Conservation (phyloP, 2,113 vertebrate species). For the Tenrec ecaudatus region DNA sequence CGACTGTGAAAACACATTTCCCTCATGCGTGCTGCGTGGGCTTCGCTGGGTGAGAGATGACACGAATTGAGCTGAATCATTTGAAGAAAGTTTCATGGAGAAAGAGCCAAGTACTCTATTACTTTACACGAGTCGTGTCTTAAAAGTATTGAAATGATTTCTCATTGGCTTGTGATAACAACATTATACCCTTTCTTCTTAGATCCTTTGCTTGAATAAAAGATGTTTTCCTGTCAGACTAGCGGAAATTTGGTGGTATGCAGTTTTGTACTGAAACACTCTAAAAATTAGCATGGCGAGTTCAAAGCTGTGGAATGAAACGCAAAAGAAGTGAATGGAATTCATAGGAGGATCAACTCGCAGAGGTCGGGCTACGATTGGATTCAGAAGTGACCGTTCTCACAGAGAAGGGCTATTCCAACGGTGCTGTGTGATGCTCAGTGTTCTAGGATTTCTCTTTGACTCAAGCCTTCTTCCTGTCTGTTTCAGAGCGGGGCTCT, state of each 20-base stretch:
- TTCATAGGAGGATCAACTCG: constrained; percentile 58
- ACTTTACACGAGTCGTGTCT: constrained; percentile 32
- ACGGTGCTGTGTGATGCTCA: neutral
- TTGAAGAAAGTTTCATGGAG: constrained; percentile 33
- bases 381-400: constrained; percentile 73
- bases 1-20: neutral
- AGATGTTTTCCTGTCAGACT: constrained; percentile 56
- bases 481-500: constrained; percentile 72
- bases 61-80: neutral
- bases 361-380: constrained; percentile 15
- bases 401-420: constrained; percentile 45
- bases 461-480: constrained; percentile 60
- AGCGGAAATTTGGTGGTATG: constrained; percentile 61
- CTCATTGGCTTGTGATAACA: constrained; percentile 40
- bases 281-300: constrained; percentile 73
- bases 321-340: constrained; percentile 65
- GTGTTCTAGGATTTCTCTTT: constrained; percentile 71
- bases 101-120: constrained; percentile 28
- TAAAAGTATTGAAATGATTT: constrained; percentile 39
- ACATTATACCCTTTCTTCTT: constrained; percentile 40
- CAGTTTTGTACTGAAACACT: constrained; percentile 46
- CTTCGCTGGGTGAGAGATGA: constrained; percentile 28
- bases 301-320: constrained; percentile 70
- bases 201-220: constrained; percentile 69
- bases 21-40: neutral